Evolutionary conservation across 2,888 invertebrate genomes (phyloP).

Genomic region (Ophioninae sp.): DNA sequence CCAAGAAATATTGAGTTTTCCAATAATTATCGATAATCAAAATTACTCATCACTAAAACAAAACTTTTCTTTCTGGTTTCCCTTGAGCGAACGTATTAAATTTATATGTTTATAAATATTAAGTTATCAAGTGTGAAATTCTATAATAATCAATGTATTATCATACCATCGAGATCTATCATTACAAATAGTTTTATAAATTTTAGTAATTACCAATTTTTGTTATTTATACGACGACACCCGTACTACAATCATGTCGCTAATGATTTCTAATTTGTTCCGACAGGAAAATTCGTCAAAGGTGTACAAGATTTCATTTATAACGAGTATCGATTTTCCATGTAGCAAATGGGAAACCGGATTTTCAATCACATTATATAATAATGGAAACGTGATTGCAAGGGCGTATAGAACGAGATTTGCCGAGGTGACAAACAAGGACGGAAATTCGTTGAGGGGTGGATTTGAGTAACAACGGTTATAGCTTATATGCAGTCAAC

Average conservation of each 20-base stretch:
- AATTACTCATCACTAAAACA: too few relatives aligned
- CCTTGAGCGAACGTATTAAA: too few relatives aligned
- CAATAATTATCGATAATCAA: too few relatives aligned
- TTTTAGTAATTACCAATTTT: background rate
- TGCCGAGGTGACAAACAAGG: constrained; percentile 37
- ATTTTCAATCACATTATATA: constrained; percentile 49
- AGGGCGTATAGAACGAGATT: constrained; percentile 42
- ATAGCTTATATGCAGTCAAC: constrained; percentile 24
- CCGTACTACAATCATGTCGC: background rate
- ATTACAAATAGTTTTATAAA: too few relatives aligned
- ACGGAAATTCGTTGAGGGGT: constrained; percentile 37
- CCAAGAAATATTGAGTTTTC: too few relatives aligned
- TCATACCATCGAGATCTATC: too few relatives aligned
- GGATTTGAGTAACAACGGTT: constrained; percentile 44
- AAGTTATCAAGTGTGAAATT: too few relatives aligned
- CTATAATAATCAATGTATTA: too few relatives aligned
- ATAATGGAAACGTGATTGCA: constrained; percentile 58
- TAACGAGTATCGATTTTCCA: constrained; percentile 44
- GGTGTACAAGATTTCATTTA: constrained; percentile 8
- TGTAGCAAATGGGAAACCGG: constrained; percentile 30
- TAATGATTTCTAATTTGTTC: constrained; percentile 31
- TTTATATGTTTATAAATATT: too few relatives aligned
- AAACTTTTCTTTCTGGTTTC: too few relatives aligned
- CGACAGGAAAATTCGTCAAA: constrained; percentile 24
- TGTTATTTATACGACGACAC: background rate